Percentiles rank a stretch among this genome's conserved stretches.
These are phyloP conservation scores for Drosophila longiperda DNA, from an alignment of 2,888 invertebrate genomes.

Conservation along the genomic window DNA sequence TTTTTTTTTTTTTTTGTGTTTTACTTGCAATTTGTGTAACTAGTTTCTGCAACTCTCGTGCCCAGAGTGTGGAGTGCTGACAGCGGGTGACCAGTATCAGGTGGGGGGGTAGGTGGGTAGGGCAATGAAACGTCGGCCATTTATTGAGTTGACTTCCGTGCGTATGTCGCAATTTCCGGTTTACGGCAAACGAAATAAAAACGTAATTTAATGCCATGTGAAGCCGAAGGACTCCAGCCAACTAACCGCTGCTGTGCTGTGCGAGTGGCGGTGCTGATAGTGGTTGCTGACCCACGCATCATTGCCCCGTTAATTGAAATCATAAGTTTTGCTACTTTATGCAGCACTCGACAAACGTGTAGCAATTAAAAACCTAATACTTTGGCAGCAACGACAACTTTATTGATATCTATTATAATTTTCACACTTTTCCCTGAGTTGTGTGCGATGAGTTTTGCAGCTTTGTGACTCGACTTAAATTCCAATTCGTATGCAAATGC, in stretches of 20 bases:
- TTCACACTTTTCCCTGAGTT: slow-evolving; percentile 68
- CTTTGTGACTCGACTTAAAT: slow-evolving; percentile 4
- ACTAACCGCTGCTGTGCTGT: slow-evolving; percentile 6
- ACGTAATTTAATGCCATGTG: slow-evolving; percentile 73
- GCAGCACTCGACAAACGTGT: slow-evolving; percentile 12
- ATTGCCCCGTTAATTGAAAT: slow-evolving; percentile 67
- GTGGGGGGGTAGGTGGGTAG: background rate
- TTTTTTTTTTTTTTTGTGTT: slow-evolving; percentile 1
- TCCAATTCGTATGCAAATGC: slow-evolving; percentile 54
- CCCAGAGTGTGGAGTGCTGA: background rate
- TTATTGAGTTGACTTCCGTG: slow-evolving; percentile 82
- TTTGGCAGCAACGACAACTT: slow-evolving; percentile 56
- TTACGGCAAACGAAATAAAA: slow-evolving; percentile 80
- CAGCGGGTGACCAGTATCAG: background rate
- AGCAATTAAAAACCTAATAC: slow-evolving; percentile 32
- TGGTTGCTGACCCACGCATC: slow-evolving; percentile 44
- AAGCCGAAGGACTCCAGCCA: slow-evolving; percentile 24
- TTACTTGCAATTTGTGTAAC: slow-evolving; percentile 59
- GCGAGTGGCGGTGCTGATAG: slow-evolving; percentile 12
- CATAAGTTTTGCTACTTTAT: slow-evolving; percentile 74
- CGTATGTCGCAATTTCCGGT: slow-evolving; percentile 82
- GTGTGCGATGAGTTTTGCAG: slow-evolving; percentile 46
- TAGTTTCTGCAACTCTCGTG: slow-evolving; percentile 58
- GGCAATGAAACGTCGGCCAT: slow-evolving; percentile 42
- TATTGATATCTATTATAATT: slow-evolving; percentile 78